Percentiles rank a stretch among this genome's conserved stretches.
These are phyloP conservation scores for Bergia sp. DNA, from an alignment of 92 coral and sea anemone genomes.

Conservation along the genomic window DNA sequence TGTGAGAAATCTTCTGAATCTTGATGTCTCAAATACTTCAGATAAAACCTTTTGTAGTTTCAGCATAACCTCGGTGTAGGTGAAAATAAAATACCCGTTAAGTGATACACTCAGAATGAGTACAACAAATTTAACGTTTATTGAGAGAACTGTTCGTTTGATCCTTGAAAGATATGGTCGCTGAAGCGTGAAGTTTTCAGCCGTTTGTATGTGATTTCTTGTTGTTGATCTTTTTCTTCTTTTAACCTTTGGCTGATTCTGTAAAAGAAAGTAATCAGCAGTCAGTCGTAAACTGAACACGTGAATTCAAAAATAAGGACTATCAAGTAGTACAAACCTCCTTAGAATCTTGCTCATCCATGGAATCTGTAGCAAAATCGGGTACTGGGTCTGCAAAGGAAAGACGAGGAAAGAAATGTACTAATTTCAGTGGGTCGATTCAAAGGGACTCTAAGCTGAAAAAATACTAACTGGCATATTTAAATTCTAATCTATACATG, in stretches of 20 bases:
- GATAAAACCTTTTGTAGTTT: not conserved
- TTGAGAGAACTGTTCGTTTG: not conserved
- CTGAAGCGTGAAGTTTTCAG: conserved; percentile 5
- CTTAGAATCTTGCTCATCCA: not conserved
- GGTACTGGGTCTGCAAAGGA: not conserved
- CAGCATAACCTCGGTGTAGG: not conserved
- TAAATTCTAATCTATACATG: no score
- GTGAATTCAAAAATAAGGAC: not conserved
- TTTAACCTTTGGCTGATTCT: conserved; percentile 3
- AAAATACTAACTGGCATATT: no score
- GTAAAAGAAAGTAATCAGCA: not conserved
- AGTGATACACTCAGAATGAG: conserved; percentile 14
- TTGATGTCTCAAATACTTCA: not conserved
- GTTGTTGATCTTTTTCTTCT: conserved; percentile 6
- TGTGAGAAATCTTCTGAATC: not conserved
- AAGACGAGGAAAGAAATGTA: not conserved
- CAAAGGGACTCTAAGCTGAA: no score
- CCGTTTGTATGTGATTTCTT: conserved; percentile 3
- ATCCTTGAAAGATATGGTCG: not conserved
- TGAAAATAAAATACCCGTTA: conserved; percentile 15
- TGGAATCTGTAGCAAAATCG: not conserved
- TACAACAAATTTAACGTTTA: not conserved
- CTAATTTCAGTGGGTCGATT: not conserved
- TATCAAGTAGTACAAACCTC: not conserved
- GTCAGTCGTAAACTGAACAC: not conserved